Evolutionary conservation across 2,113 vertebrate species (phyloP).

Genomic region (Pedionomus torquatus): DNA sequence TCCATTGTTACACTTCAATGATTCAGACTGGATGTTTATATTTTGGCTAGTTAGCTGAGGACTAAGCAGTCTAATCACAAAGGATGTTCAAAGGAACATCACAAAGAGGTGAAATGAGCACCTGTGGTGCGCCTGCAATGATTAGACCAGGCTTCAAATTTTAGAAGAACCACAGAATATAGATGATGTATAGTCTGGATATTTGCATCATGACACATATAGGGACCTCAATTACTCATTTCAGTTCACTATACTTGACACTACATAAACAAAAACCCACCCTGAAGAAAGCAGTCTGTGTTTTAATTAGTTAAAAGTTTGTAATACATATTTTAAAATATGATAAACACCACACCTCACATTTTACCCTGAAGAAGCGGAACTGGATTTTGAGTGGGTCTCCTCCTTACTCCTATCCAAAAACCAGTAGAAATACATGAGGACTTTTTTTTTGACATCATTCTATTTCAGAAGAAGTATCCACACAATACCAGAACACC

Average conservation of each 20-base stretch:
- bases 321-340: background rate
- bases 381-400: background rate
- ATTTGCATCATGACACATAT: slow-evolving; percentile 48
- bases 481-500: background rate
- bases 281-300: background rate
- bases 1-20: background rate
- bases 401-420: background rate
- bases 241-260: background rate
- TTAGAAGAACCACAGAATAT: background rate
- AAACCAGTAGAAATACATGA: background rate
- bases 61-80: background rate
- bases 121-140: background rate
- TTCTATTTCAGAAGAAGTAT: background rate
- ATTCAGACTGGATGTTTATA: slow-evolving; percentile 35
- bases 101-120: background rate
- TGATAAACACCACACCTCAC: background rate
- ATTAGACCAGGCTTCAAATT: slow-evolving; percentile 23
- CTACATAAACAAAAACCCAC: slow-evolving; percentile 2
- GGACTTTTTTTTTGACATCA: background rate
- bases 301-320: background rate
- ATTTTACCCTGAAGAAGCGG: background rate
- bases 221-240: background rate
- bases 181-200: background rate
- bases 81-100: slow-evolving; percentile 6
- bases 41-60: slow-evolving; percentile 4